Evolutionary conservation across 2,888 invertebrate genomes (phyloP).

Genomic region (Ophioninae sp.): DNA sequence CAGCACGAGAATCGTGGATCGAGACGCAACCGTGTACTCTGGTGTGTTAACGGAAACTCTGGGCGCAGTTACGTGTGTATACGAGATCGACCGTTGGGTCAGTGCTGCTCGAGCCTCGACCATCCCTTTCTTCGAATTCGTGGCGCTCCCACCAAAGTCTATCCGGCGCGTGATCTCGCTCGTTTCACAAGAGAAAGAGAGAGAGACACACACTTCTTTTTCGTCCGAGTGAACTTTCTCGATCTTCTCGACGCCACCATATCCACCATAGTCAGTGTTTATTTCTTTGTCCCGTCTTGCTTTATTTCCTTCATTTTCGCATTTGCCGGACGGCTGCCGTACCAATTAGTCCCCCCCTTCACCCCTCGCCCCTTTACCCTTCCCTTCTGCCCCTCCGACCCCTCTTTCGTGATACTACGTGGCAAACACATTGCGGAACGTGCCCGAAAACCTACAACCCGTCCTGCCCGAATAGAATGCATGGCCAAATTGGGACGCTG

Average conservation of each 20-base stretch:
- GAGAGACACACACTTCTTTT: slow-evolving; percentile 20
- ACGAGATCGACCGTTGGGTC: slow-evolving; percentile 31
- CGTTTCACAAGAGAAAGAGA: slow-evolving; percentile 2
- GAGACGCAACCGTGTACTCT: slow-evolving; percentile 33
- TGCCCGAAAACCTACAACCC: slow-evolving; percentile 30
- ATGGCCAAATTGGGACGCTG: neutral
- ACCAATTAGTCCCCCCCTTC: slow-evolving; percentile 25
- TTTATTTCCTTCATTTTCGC: slow-evolving; percentile 54
- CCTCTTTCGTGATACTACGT: slow-evolving; percentile 28
- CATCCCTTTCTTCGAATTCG: slow-evolving; percentile 5
- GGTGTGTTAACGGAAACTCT: slow-evolving; percentile 31
- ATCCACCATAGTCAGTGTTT: slow-evolving; percentile 1
- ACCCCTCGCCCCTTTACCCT: too few relatives aligned
- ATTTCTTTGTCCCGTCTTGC: slow-evolving; percentile 35
- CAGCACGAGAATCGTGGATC: slow-evolving; percentile 24
- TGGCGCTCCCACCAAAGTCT: slow-evolving; percentile 24
- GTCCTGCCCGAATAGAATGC: slow-evolving; percentile 34
- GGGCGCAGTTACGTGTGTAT: neutral
- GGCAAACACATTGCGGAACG: slow-evolving; percentile 45
- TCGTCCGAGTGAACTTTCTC: slow-evolving; percentile 34
- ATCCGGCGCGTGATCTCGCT: slow-evolving; percentile 40
- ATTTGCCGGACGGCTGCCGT: slow-evolving; percentile 35
- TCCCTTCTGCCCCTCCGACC: too few relatives aligned
- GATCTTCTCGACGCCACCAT: slow-evolving; percentile 11
- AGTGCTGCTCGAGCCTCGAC: slow-evolving; percentile 19